Evolutionary conservation across 2,888 invertebrate species (phyloP).

Genomic region (Callimorpha dominula): DNA sequence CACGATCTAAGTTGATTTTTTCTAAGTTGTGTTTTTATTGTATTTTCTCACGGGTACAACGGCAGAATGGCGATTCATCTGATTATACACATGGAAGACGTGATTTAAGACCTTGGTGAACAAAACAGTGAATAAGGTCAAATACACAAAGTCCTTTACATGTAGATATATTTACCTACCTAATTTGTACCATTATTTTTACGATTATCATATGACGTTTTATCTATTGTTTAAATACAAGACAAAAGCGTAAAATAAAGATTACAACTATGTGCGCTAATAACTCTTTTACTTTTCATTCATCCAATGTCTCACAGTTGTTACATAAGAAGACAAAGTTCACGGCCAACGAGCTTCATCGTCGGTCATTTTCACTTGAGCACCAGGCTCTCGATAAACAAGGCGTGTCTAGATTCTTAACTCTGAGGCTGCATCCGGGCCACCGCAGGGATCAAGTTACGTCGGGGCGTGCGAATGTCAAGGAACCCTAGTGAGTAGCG

Average conservation of each 20-base stretch:
- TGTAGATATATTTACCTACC: neutral
- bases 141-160: slow-evolving; percentile 18
- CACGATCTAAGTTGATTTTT: slow-evolving; percentile 67
- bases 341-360: slow-evolving; percentile 70
- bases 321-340: slow-evolving; percentile 79
- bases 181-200: neutral
- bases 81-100: slow-evolving; percentile 56
- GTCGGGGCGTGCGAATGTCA: slow-evolving; percentile 83
- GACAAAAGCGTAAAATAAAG: slow-evolving; percentile 1
- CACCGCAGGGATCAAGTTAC: slow-evolving; percentile 77
- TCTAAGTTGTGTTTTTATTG: slow-evolving; percentile 66
- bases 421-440: slow-evolving; percentile 85
- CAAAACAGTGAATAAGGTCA: slow-evolving; percentile 38
- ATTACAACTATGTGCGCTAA: slow-evolving; percentile 30
- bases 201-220: neutral
- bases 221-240: neutral
- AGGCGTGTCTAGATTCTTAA: slow-evolving; percentile 82
- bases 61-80: slow-evolving; percentile 66
- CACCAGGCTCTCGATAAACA: slow-evolving; percentile 67
- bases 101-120: slow-evolving; percentile 38
- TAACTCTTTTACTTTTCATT: slow-evolving; percentile 55
- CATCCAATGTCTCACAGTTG: slow-evolving; percentile 61
- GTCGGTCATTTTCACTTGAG: slow-evolving; percentile 70
- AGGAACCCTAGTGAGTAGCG: slow-evolving; percentile 74
- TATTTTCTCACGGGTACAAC: slow-evolving; percentile 77